Base-by-base conservation (phyloP, 1,140 invertebrate species). In the Microplitis mediator region DNA sequence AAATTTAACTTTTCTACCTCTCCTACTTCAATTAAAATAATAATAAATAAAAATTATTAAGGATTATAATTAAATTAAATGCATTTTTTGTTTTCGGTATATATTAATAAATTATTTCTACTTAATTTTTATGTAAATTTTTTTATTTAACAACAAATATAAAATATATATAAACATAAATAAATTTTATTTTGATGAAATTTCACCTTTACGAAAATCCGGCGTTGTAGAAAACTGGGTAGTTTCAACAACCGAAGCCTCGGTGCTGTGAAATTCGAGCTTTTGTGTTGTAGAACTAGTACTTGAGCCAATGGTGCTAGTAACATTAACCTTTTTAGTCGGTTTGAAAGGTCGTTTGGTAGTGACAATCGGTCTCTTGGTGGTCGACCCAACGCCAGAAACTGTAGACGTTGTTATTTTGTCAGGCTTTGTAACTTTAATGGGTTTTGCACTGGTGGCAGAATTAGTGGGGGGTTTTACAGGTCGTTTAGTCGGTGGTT, bases 401-500 rank as follows among this genome's bases (percentile, higher is more conserved):
- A 50, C 11, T 13, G 45, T 8, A 34, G 11, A 2, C 16, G 65
- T 16, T 13, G 52, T 56, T 3, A 23, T n/a, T n/a, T n/a, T 54
- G 13, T 14, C 52, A 56, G 52, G n/a, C 52, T 56, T 23, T 56
- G 52, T 56, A 56, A 23, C 23, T 13, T 56, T 45, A 45, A 45
- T 11, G 11, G 39, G 39, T 45, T 45, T 52, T 13, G 4, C 13
- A 11, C 16, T 52, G 6, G 82, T 81, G 23, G 78, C 81, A 3
- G 78, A 76, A 9, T 72, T 73, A 74, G 75, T 86, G n/a, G 79
- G 82, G 1, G 34, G 8, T 54, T 67, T 67, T 0, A 77, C 71
- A 0, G 86, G 86, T 75, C 84, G 86, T 79, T 88, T 85, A 0
- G 88, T 89, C 3, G 87, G 84, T 2, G 13, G n/a, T 36, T 9